Evolutionary conservation across 2,888 invertebrate genomes (phyloP).

Genomic region (Nephrotoma guestfalica): DNA sequence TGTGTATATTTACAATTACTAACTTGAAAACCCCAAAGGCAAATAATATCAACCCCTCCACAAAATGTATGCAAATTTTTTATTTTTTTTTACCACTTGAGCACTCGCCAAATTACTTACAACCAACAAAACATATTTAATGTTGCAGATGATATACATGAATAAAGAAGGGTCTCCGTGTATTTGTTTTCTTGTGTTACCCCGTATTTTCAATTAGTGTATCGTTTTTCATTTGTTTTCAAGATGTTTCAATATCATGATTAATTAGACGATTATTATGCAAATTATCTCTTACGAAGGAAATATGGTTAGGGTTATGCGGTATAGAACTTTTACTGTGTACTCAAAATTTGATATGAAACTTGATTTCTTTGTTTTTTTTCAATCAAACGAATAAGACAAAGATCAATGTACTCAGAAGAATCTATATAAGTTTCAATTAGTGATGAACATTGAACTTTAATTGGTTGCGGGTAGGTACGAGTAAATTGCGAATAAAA

Average conservation of each 20-base stretch:
- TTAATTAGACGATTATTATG: background rate
- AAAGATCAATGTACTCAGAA: background rate
- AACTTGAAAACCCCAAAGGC: background rate
- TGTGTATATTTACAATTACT: background rate
- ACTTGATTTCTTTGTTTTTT: no score
- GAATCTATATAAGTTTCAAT: background rate
- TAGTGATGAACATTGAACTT: background rate
- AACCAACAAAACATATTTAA: background rate
- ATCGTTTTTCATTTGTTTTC: background rate
- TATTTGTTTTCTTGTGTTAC: background rate
- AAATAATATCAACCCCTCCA: background rate
- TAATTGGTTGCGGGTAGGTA: background rate
- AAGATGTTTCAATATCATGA: background rate
- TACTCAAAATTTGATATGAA: background rate
- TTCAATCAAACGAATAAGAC: background rate
- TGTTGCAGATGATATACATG: background rate
- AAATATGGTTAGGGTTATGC: background rate
- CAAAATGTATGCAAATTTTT: background rate
- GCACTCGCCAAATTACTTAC: background rate
- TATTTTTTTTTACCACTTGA: background rate
- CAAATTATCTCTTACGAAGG: background rate
- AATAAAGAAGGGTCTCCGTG: background rate
- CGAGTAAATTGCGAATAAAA: background rate
- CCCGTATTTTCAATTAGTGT: background rate
- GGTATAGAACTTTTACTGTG: background rate